Evolutionary conservation across 2,113 vertebrate species (phyloP).

Genomic region (Lepidothrix coronata): DNA sequence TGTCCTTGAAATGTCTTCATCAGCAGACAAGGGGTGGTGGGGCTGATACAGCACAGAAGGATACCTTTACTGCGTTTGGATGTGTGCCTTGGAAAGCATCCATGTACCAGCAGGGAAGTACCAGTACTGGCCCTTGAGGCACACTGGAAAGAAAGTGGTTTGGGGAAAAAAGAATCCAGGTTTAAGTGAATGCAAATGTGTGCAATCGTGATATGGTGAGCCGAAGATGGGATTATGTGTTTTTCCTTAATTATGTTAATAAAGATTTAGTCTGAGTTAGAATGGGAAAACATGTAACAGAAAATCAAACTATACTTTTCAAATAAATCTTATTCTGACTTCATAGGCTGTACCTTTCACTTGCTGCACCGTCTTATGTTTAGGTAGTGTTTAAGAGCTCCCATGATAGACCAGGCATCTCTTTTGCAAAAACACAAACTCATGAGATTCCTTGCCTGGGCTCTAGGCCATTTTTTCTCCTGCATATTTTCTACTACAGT

Average conservation of each 20-base stretch:
- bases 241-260: neutral
- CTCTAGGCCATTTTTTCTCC: neutral
- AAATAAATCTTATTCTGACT: neutral
- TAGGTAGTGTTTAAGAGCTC: neutral
- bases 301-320: neutral
- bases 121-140: neutral
- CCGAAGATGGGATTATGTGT: neutral
- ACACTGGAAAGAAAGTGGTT: neutral
- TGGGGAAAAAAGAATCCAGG: neutral
- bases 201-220: neutral
- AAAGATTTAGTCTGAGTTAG: neutral
- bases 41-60: neutral
- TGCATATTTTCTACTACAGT: neutral
- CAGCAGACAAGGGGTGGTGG: neutral
- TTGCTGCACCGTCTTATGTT: neutral
- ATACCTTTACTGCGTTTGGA: neutral
- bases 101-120: neutral
- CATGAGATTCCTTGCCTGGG: neutral
- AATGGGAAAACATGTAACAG: neutral
- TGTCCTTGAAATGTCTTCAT: neutral
- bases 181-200: neutral
- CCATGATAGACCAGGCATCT: neutral
- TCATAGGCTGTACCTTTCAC: neutral
- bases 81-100: neutral
- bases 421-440: neutral